A percentile compares a stretch with the other conserved stretches of the same genome.
phyloP scores from a whole-genome alignment of 2,113 vertebrate species.

The Hydrochoerus hydrochaeris region DNA sequence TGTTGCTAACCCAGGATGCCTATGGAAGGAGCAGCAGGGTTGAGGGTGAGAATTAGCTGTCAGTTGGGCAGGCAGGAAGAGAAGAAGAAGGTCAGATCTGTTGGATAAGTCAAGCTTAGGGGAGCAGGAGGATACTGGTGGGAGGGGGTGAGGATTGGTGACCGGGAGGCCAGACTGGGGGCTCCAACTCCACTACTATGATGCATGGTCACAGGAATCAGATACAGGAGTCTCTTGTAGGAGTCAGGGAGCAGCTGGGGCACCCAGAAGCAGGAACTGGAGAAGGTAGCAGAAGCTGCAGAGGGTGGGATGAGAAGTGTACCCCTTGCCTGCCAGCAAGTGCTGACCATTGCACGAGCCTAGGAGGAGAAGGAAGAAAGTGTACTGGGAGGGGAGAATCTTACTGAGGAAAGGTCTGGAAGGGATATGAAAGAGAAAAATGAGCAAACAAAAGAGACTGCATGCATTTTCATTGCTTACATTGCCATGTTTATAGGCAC shows the following conservation, averaged over 20 bases:
- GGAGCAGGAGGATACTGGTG: neutral
- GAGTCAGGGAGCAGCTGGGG: conserved; percentile 19
- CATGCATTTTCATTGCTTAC: neutral
- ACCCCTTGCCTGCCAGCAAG: conserved; percentile 5
- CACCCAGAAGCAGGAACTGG: conserved; percentile 10
- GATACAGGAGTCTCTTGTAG: neutral
- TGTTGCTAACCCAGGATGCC: neutral
- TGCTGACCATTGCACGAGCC: neutral
- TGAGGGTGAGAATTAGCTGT: neutral
- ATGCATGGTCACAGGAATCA: neutral
- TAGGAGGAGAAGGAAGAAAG: neutral
- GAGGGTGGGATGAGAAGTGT: neutral
- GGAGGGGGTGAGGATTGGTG: neutral
- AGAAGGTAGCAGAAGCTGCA: neutral
- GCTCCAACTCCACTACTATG: neutral
- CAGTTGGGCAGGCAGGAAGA: neutral
- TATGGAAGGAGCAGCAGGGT: neutral
- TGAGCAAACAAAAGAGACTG: neutral
- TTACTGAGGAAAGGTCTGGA: neutral
- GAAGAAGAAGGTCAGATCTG: neutral
- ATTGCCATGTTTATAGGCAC: neutral
- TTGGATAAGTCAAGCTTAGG: neutral
- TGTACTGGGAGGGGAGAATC: neutral
- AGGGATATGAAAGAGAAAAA: neutral
- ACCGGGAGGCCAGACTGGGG: neutral